phyloP scores from a whole-genome alignment of 2,888 invertebrate genomes.

The Pimpla rufipes region DNA sequence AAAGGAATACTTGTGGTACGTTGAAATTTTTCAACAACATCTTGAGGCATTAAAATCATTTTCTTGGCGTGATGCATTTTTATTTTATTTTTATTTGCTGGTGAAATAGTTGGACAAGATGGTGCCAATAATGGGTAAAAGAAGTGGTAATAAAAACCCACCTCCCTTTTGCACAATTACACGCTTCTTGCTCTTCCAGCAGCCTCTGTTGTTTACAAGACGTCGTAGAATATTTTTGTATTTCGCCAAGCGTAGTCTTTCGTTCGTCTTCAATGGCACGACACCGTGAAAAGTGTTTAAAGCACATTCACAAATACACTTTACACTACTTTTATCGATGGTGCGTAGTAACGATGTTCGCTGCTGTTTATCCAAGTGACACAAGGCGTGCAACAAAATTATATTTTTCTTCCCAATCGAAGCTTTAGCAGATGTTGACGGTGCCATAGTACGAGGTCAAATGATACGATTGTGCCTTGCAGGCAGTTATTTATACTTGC shows the following conservation, averaged over 20 bases:
- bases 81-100: not conserved
- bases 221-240: not conserved
- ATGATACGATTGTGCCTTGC: not conserved
- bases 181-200: not conserved
- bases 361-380: not conserved
- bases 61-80: slow-evolving; percentile 20
- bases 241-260: not conserved
- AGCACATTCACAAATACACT: not conserved
- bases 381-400: slow-evolving; percentile 1
- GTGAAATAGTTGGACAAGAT: slow-evolving; percentile 12
- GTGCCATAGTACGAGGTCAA: not conserved
- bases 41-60: slow-evolving; percentile 30
- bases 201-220: not conserved
- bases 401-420: slow-evolving; percentile 9
- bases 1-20: not conserved
- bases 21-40: slow-evolving; percentile 11
- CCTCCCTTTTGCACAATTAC: slow-evolving; percentile 25
- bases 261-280: not conserved
- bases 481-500: not conserved
- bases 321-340: not conserved
- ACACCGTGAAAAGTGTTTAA: not conserved
- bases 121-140: slow-evolving; percentile 6
- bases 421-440: slow-evolving; percentile 1
- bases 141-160: slow-evolving; percentile 8
- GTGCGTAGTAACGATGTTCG: not conserved